Evolutionary conservation across 2,113 vertebrate species (phyloP).

Genomic region (Passer montanus): DNA sequence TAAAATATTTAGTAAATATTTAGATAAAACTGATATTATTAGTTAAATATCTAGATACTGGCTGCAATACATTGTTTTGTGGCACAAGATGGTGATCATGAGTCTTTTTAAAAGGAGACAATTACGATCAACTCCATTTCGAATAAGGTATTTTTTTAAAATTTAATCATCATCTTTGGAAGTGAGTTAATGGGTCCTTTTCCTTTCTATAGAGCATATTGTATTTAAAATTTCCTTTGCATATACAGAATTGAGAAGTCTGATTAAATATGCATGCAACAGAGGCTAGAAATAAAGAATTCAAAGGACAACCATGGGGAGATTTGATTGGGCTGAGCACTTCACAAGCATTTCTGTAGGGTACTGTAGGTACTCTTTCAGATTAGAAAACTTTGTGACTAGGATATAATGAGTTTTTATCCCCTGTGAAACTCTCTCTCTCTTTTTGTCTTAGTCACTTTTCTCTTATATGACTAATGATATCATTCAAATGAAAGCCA

Average conservation of each 20-base stretch:
- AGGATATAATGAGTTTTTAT: conserved; percentile 41
- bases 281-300: conserved; percentile 53
- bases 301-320: conserved; percentile 11
- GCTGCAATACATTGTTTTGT: not conserved
- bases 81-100: not conserved
- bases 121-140: not conserved
- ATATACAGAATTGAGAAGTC: conserved; percentile 14
- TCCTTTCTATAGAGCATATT: not conserved
- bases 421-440: not conserved
- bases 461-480: conserved; percentile 32
- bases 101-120: not conserved
- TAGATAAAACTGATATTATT: not conserved
- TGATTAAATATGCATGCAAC: conserved; percentile 51
- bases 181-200: conserved; percentile 18
- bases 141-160: not conserved
- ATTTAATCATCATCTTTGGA: not conserved
- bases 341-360: conserved; percentile 47
- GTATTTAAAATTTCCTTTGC: conserved; percentile 43
- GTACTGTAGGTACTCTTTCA: conserved; percentile 6
- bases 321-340: conserved; percentile 37
- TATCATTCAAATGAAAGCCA: conserved; percentile 28
- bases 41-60: not conserved
- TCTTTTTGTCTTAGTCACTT: conserved; percentile 32
- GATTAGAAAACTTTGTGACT: conserved; percentile 32
- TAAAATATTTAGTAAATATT: not conserved